Evolutionary conservation across 2,888 invertebrate genomes (phyloP), one percentile per base, ranked within the genome.

Genomic region (Lamellibrachia columna): DNA sequence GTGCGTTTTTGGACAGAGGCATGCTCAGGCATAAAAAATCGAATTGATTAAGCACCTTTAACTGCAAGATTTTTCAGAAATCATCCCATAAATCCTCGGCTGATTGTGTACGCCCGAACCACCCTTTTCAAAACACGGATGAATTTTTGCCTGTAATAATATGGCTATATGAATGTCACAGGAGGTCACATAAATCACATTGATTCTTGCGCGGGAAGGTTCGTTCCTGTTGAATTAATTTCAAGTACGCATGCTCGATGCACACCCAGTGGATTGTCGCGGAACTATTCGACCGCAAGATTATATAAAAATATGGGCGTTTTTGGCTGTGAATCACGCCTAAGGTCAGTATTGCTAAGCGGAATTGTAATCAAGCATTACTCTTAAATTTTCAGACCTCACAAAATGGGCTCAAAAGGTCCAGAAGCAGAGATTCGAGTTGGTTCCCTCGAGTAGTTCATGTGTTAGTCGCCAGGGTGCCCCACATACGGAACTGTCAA

Each of bases 321-420:
- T 75, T 11, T 75, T 22, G 15, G 75, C 75, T 75, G 2, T 22
- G 15, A 3, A n/a, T 6, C 15, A 75, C n/a, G 75, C 15, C 75
- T 75, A 1, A 40, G 40, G 40, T 40, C 40, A 40, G 40, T 40
- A 40, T 75, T 6, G 22, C n/a, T 15, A 75, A 6, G 22, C 22
- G 75, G 75, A 75, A 75, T 75, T 75, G n/a, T 75, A 75, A 22
- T 75, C 15, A 75, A 75, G 75, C 75, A 75, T 75, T 75, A 75
- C 75, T 75, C 15, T 2, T 75, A 75, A 22, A 75, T 75, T 4
- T 75, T n/a, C 22, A 22, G 75, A 75, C 22, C 22, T 75, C 75
- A n/a, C 15, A 75, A 75, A 7, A n/a, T 55, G 75, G n/a, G 75
- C 22, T 22, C 4, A 55, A 9, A 55, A 55, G 55, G 75, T 15